Evolutionary conservation across 2,113 vertebrate genomes (phyloP).

Genomic region (Asarcornis scutulata): DNA sequence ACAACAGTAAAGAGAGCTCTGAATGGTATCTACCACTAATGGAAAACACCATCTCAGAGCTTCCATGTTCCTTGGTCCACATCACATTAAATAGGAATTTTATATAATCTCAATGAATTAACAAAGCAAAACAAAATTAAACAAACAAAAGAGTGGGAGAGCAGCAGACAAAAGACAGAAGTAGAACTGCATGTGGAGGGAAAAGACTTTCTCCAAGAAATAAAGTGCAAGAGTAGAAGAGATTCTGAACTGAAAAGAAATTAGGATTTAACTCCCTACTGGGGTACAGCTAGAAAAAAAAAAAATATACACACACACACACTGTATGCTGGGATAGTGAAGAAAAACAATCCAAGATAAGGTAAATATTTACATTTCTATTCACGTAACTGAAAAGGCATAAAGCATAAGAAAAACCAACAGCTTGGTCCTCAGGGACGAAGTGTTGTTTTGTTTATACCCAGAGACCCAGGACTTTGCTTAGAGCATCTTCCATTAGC

Average conservation of each 20-base stretch:
- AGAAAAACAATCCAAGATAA: neutral
- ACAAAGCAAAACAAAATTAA: neutral
- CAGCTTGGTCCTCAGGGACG: neutral
- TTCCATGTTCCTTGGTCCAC: neutral
- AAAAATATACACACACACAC: too few relatives aligned
- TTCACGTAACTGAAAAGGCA: neutral
- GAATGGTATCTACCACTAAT: neutral
- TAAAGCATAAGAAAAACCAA: neutral
- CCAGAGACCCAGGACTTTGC: neutral
- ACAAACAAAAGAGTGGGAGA: neutral
- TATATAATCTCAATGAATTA: neutral
- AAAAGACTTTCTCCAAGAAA: neutral
- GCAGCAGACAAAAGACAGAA: neutral
- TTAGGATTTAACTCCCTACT: neutral
- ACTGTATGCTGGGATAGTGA: neutral
- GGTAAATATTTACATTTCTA: slow-evolving; percentile 23
- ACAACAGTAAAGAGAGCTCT: neutral
- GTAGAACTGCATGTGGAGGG: neutral
- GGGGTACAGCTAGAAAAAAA: neutral
- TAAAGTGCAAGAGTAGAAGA: neutral
- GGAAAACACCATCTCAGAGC: neutral
- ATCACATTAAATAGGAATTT: neutral
- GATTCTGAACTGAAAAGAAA: neutral
- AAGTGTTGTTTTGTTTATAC: neutral
- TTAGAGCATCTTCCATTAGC: slow-evolving; percentile 27